Conservation (phyloP, 2,797 vertebrate species). For the Pteropus rufus region DNA sequence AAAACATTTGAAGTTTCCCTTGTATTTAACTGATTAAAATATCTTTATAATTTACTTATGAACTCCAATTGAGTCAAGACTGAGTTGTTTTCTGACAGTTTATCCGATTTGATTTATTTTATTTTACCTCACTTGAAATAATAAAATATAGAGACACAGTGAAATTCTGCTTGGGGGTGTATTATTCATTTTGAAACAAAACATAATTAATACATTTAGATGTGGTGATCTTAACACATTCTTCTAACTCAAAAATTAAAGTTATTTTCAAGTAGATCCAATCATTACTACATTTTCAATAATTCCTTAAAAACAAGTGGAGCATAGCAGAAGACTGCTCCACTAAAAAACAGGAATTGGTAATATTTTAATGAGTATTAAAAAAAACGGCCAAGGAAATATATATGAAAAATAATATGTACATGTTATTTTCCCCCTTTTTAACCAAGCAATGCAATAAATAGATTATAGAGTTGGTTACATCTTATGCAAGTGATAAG, state of each 20-base stretch:
- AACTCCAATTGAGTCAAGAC: not conserved
- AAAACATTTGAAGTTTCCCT: not conserved
- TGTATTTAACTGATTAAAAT: not conserved
- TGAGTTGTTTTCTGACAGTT: not conserved
- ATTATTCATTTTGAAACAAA: not conserved
- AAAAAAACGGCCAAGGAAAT: not conserved
- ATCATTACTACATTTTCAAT: not conserved
- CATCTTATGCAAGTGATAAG: not conserved
- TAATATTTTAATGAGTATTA: not conserved
- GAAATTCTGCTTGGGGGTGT: not conserved
- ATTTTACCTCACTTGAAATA: not conserved
- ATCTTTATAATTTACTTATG: not conserved
- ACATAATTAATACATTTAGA: not conserved
- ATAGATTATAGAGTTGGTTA: not conserved
- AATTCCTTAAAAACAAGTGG: not conserved
- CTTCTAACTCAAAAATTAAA: not conserved
- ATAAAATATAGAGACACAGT: not conserved
- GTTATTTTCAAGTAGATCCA: not conserved
- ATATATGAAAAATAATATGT: not conserved
- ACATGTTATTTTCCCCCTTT: not conserved
- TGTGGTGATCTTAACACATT: not conserved
- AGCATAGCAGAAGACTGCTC: not conserved
- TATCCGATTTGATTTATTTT: not conserved
- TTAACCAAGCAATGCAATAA: not conserved
- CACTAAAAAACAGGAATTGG: not conserved